Base-by-base conservation (phyloP, 2,113 vertebrate species). In the Hepsetus odoe region DNA sequence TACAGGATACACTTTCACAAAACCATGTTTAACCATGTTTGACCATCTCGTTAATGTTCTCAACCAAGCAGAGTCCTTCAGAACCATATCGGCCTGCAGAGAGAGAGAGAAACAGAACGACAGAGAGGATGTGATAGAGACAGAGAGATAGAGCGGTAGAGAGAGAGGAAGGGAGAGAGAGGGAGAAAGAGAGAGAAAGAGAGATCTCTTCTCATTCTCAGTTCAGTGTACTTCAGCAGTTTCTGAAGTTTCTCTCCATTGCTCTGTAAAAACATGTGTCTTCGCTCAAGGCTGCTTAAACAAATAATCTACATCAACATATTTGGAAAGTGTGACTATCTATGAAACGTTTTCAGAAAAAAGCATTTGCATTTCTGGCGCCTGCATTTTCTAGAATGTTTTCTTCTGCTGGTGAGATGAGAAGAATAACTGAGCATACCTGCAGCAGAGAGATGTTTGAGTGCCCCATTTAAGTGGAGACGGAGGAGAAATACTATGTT, bases 121-220 rank as follows among this genome's bases (percentile, higher is more conserved):
- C 24, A 9, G 24, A 26, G 56, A 3, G 56, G 9, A 24, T 28
- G 56, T 28, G 56, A 16, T 22, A 28, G 9, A 16, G 56, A 65
- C 30, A 35, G 16, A 13, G 30, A 65, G 58, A 33, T 26, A 46
- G 42, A 12, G 26, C 33, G 58, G 11, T n/a, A n/a, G 59, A 33
- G 61, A 22, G 61, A 35, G 61, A 35, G 61, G n/a, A 18, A 20
- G 16, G 10, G 32, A n/a, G 6, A 35, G 32, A n/a, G 30, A 35
- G 32, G 30, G 33, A 30, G n/a, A 6, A 9, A 42, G 42, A 22
- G 20, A 62, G 30, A 32, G 20, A 67, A 44, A 13, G 26, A 61
- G 28, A 32, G 11, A 61, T 26, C 9, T 16, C 12, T 38, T 65
- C 32, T 81, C 75, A 79, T 66, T 42, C 65, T 24, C 40, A 67